Evolutionary conservation across 2,113 vertebrate genomes (phyloP).

Genomic region (Rhodinocichla rosea): DNA sequence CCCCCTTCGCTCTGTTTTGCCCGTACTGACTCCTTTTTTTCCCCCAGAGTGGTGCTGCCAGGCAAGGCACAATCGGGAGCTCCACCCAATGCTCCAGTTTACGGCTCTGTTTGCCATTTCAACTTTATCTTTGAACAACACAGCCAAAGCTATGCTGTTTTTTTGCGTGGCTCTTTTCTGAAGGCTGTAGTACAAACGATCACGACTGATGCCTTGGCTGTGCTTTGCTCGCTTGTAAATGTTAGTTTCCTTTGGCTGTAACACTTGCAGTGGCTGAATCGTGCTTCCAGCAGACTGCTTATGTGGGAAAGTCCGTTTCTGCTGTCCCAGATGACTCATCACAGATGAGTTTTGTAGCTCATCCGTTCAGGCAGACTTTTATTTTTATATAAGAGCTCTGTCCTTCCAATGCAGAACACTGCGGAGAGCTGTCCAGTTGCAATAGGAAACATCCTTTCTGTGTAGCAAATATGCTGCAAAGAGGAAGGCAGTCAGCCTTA

Average conservation of each 20-base stretch:
- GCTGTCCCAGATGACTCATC: slow-evolving; percentile 64
- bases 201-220: not conserved
- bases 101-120: not conserved
- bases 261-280: not conserved
- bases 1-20: not conserved
- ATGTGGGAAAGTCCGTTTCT: slow-evolving; percentile 19
- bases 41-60: not conserved
- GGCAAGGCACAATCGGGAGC: not conserved
- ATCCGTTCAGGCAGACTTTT: not conserved
- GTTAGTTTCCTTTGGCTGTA: not conserved
- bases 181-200: not conserved
- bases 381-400: not conserved
- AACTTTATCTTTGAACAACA: not conserved
- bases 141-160: not conserved
- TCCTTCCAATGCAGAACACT: slow-evolving; percentile 2
- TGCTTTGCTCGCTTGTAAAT: not conserved
- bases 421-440: slow-evolving; percentile 28
- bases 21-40: not conserved
- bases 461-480: not conserved
- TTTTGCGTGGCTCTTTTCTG: not conserved
- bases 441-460: not conserved
- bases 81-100: slow-evolving; percentile 42
- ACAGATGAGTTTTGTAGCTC: slow-evolving; percentile 26
- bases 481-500: not conserved
- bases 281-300: slow-evolving; percentile 21